phyloP scores from a whole-genome alignment of 1,140 invertebrate genomes.

The Parapsyche elsis region DNA sequence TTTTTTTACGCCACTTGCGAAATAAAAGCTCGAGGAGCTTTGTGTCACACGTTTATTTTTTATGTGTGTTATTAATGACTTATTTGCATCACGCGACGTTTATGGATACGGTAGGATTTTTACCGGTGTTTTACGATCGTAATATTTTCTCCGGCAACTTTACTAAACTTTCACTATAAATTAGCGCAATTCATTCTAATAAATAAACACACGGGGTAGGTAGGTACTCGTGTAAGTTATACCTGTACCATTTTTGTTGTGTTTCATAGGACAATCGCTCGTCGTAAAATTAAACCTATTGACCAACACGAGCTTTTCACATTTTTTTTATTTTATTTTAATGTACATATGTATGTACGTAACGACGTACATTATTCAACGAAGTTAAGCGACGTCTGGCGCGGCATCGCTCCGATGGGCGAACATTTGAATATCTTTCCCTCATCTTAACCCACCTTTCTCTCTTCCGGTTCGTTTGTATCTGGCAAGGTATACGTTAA shows the following conservation, averaged over 20 bases:
- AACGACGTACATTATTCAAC: slow-evolving; percentile 5
- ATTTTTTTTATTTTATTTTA: background rate
- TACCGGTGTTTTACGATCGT: background rate
- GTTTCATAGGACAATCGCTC: no score
- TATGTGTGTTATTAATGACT: slow-evolving; percentile 26
- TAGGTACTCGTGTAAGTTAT: no score
- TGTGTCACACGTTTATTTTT: slow-evolving; percentile 14
- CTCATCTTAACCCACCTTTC: background rate
- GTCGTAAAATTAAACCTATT: no score
- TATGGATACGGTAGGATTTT: background rate
- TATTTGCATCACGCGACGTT: slow-evolving; percentile 17
- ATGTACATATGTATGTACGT: background rate
- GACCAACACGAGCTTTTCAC: background rate
- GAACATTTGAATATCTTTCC: slow-evolving; percentile 22
- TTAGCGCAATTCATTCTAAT: background rate
- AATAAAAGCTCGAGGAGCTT: background rate
- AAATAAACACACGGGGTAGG: no score
- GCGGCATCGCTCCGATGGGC: background rate
- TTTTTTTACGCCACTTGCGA: no score
- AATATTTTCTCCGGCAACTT: background rate
- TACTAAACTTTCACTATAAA: slow-evolving; percentile 22
- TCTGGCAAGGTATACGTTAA: slow-evolving; percentile 4
- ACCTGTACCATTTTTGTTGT: no score
- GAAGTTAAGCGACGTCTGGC: slow-evolving; percentile 5
- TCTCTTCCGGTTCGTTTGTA: slow-evolving; percentile 16